Evolutionary conservation across 2,113 vertebrate genomes (phyloP).

Genomic region (Orycteropus afer): DNA sequence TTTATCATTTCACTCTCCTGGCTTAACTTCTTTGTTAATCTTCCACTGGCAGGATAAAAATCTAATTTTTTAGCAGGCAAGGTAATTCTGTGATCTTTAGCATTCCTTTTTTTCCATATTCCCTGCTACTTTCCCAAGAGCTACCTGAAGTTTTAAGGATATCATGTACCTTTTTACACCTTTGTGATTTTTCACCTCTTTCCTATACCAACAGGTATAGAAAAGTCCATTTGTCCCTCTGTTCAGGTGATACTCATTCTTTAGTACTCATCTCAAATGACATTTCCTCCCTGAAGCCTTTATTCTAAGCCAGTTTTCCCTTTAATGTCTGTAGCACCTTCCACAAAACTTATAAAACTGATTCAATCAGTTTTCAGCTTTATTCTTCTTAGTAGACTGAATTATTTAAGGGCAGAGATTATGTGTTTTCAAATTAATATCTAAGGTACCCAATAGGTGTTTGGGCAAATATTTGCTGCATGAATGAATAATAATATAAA

Average conservation of each 20-base stretch:
- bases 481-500: not conserved
- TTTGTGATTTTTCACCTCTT: not conserved
- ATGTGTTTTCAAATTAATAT: not conserved
- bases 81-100: not conserved
- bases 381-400: conserved; percentile 2
- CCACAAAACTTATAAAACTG: conserved; percentile 28
- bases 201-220: too few relatives aligned
- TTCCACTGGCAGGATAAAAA: not conserved
- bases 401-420: conserved; percentile 16
- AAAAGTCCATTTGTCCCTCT: not conserved
- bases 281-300: conserved; percentile 20
- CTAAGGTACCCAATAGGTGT: not conserved
- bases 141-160: not conserved
- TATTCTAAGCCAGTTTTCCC: conserved; percentile 24
- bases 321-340: not conserved
- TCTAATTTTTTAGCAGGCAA: not conserved
- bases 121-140: not conserved
- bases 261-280: not conserved
- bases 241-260: not conserved
- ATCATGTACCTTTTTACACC: not conserved
- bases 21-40: not conserved
- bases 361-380: conserved; percentile 14
- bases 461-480: not conserved
- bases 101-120: not conserved
- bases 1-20: not conserved